A percentile compares a stretch with the other conserved stretches of the same genome.
Conservation (phyloP, 2,113 vertebrate genomes). For the Tretioscincus oriximinensis region DNA sequence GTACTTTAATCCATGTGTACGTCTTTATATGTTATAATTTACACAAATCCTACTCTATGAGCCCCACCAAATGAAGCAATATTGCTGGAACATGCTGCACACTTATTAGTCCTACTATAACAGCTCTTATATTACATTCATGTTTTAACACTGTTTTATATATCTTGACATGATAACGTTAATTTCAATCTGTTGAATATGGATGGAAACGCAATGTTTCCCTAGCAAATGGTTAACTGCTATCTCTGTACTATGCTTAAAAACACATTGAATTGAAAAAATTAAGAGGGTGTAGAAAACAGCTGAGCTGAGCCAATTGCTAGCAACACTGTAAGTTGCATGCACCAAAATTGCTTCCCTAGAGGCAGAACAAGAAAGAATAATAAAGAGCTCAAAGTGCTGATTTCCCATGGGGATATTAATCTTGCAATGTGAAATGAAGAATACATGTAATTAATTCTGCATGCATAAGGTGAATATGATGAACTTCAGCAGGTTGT, state of each 20-base stretch:
- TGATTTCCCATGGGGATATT: slow-evolving; percentile 3
- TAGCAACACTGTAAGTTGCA: neutral
- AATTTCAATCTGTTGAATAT: neutral
- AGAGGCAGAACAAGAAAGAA: slow-evolving; percentile 1
- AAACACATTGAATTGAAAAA: neutral
- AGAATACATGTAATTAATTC: neutral
- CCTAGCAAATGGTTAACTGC: neutral
- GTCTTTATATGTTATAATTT: no score
- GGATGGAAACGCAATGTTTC: neutral
- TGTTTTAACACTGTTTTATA: no score
- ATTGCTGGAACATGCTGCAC: no score
- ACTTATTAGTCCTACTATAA: no score
- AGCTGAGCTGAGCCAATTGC: neutral
- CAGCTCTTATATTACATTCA: no score
- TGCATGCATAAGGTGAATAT: neutral
- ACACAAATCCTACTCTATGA: no score
- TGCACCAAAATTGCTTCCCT: slow-evolving; percentile 13
- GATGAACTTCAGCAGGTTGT: neutral
- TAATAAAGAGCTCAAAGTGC: neutral
- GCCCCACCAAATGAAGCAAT: no score
- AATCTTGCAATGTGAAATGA: neutral
- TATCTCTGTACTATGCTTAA: neutral
- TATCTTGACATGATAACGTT: no score
- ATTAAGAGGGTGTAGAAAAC: neutral
- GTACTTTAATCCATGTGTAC: no score